Base-by-base conservation (phyloP, 2,113 vertebrate genomes). In the Scartelaos histophorus region DNA sequence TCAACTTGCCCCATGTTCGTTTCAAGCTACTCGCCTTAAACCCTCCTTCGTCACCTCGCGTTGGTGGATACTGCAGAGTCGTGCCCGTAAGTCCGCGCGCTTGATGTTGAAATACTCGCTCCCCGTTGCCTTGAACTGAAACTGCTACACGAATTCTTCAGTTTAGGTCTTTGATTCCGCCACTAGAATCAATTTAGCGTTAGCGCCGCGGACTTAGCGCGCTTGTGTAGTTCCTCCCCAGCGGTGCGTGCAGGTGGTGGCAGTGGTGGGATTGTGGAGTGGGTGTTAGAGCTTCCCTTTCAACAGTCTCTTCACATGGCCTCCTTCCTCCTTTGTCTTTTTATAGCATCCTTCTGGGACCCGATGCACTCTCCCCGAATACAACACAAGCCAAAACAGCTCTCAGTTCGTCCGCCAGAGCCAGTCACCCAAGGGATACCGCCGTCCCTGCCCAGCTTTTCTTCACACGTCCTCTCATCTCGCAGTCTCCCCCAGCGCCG, bases 251-350 rank as follows among this genome's bases (percentile, higher is more conserved):
- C 72, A 79, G 83, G 85, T 84, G 85, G 88, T 89, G 88, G 85
- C 87, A 80, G 81, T 84, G 82, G 86, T 88, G 86, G 90, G 87
- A 90, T 89, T 90, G 83, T 82, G 71, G 82, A 92, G 92, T 91
- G 88, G 90, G 93, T 92, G 88, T 93, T 92, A 10, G 7, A 83
- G 81, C 89, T 92, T n/a, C 88, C 86, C 85, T 91, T 93, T 92
- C 91, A 91, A 86, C 90, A 92, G 89, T 91, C 89, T 91, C 91
- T 93, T 90, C 85, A 89, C 91, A 91, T 92, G 90, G 92, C 88
- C 91, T 91, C 85, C 88, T 91, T 90, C 90, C 91, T 93, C 90
- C 89, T 92, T 91, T 92, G 92, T 92, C 92, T 93, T 93, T 93
- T 93, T 92, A 93, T 93, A 94, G 92, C 90, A 84, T 91, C 89